Conservation (phyloP, 2,797 vertebrate species). For the Prionace glauca region DNA sequence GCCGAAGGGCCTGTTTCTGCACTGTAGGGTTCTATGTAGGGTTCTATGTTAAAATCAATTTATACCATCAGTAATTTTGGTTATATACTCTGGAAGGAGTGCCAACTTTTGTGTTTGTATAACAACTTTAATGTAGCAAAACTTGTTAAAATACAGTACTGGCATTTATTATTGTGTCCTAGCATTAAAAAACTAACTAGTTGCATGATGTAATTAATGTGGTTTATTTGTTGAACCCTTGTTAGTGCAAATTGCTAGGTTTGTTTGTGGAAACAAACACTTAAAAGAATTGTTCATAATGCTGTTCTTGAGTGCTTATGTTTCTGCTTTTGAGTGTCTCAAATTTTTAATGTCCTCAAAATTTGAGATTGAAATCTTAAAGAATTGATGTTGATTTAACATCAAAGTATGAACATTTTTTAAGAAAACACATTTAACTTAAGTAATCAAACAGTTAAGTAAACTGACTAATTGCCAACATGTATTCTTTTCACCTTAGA, state of each 20-base stretch:
- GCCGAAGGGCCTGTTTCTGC: too few relatives aligned
- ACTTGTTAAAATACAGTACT: neutral
- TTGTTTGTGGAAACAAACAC: neutral
- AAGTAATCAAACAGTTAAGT: neutral
- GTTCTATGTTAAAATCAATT: too few relatives aligned
- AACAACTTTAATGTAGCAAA: neutral
- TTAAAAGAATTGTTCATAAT: neutral
- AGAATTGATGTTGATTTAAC: neutral
- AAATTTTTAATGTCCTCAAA: neutral
- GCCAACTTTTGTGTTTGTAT: neutral
- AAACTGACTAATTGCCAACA: neutral
- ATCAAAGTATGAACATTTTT: neutral
- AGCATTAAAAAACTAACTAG: neutral
- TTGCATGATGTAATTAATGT: neutral
- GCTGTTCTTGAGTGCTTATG: neutral
- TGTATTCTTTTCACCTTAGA: slow-evolving; percentile 59
- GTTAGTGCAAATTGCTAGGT: neutral
- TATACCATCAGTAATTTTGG: neutral
- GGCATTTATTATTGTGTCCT: neutral
- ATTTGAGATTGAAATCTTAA: neutral
- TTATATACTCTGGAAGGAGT: neutral
- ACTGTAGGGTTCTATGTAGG: too few relatives aligned
- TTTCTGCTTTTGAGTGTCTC: neutral
- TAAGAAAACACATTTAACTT: neutral
- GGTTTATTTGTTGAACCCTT: neutral